These are phyloP conservation scores for Subanguina moxae DNA, from an alignment of 1,140 invertebrate species.

Conservation along the genomic window DNA sequence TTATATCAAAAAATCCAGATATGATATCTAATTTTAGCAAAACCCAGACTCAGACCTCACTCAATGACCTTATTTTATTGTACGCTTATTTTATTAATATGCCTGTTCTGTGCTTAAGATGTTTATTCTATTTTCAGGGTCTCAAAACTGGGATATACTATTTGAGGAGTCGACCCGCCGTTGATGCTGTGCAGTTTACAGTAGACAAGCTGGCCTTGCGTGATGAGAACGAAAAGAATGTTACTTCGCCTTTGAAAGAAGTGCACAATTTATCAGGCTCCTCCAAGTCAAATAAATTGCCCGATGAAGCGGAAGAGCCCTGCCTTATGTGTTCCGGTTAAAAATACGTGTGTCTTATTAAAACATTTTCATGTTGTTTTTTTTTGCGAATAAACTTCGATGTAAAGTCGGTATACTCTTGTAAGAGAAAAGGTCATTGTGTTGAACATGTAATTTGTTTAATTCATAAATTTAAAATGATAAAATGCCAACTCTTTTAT, in stretches of 20 bases:
- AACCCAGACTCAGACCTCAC: too few relatives aligned
- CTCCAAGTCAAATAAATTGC: neutral
- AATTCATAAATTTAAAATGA: too few relatives aligned
- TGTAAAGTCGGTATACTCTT: too few relatives aligned
- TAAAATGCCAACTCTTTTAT: too few relatives aligned
- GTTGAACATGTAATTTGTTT: too few relatives aligned
- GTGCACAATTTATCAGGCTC: neutral
- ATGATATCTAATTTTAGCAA: too few relatives aligned
- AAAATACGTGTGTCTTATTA: neutral
- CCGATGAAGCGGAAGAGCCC: slow-evolving; percentile 14
- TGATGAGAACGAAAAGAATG: neutral
- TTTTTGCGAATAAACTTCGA: too few relatives aligned
- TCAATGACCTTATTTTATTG: neutral
- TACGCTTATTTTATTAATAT: neutral
- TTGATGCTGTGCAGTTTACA: slow-evolving; percentile 92
- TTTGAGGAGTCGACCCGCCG: slow-evolving; percentile 89
- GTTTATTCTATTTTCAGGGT: slow-evolving; percentile 67
- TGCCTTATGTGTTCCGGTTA: slow-evolving; percentile 37
- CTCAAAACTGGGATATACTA: slow-evolving; percentile 99
- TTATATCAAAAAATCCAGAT: too few relatives aligned
- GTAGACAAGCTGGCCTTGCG: slow-evolving; percentile 29
- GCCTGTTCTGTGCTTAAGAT: too few relatives aligned
- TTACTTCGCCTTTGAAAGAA: neutral
- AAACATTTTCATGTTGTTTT: too few relatives aligned
- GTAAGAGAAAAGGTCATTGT: too few relatives aligned